A percentile compares a stretch with the other conserved stretches of the same genome.
These are phyloP conservation scores for Torymus auratus DNA, from an alignment of 2,888 invertebrate genomes.

Conservation along the genomic window DNA sequence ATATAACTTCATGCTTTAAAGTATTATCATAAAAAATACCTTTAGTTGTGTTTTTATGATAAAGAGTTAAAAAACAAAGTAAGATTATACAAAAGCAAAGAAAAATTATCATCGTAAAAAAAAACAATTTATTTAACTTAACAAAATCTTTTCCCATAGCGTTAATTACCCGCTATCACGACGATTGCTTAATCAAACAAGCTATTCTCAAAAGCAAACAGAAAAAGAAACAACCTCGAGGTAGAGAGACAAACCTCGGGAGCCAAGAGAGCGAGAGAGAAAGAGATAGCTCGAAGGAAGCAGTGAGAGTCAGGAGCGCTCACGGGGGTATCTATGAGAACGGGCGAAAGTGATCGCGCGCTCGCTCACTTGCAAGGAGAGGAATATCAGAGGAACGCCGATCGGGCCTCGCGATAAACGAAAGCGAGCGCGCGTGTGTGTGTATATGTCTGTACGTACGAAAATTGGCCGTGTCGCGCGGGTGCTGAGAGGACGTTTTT, in stretches of 20 bases:
- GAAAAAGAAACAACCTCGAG: neutral
- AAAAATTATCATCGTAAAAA: too few species aligned
- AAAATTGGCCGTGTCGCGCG: neutral
- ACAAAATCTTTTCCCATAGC: neutral
- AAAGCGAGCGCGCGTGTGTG: constrained; percentile 13
- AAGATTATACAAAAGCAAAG: too few species aligned
- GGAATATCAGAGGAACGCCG: constrained; percentile 46
- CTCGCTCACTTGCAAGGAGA: constrained; percentile 24
- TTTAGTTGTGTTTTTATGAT: too few species aligned
- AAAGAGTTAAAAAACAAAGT: too few species aligned
- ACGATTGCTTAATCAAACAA: neutral
- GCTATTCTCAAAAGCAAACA: neutral
- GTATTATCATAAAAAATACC: too few species aligned
- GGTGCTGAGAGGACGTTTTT: constrained; percentile 39
- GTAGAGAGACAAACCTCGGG: too few species aligned
- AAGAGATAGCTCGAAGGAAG: neutral
- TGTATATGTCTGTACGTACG: neutral
- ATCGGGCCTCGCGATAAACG: constrained; percentile 29
- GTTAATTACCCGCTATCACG: neutral
- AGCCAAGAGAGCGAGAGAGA: neutral
- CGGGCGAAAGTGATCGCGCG: constrained; percentile 47
- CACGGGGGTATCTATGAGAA: constrained; percentile 31
- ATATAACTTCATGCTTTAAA: too few species aligned
- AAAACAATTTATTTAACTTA: too few species aligned
- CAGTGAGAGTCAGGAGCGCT: neutral